Evolutionary conservation across 1,140 invertebrate species (phyloP), one percentile per base, ranked within the genome.

Genomic region (Ceratina australensis): DNA sequence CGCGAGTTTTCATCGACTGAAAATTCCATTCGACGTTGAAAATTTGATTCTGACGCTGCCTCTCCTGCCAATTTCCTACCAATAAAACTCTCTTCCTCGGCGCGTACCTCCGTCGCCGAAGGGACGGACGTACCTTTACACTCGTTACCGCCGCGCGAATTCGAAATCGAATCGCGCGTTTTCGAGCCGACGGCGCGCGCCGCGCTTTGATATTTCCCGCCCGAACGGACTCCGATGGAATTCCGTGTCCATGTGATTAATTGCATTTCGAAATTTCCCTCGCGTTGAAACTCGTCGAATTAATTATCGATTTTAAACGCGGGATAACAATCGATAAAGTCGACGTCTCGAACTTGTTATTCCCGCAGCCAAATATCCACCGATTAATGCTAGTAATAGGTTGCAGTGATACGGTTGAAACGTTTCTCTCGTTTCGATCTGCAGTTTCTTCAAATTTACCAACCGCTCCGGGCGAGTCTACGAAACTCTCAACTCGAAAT

Each of bases 101-200:
- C 42, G 7, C n/a, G 24, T 28, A 24, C 28, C 2, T 42, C 26
- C 57, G 7, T 16, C 66, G 33, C 0, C 24, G 16, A 20, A 42
- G 20, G 65, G 42, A 69, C 65, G 33, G 65, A 69, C 60, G 42
- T 56, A 69, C 5, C 73, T 76, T 68, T 33, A n/a, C 1, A 18
- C 57, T 63, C 50, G 22, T 57, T 72, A 63, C 28, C 18, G 4
- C 24, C 64, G 33, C 22, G 47, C 50, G 49, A 63, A 42, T 71
- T 18, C 15, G 28, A 42, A 60, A 61, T 76, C 54, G 65, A 69
- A 50, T 76, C 49, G n/a, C 24, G 20, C 60, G 57, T 52, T 28
- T 63, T 49, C 50, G 47, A 67, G 42, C 63, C 61, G 52, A 28
- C 56, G 24, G 10, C 47, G 49, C 12, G 8, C 16, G 20, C 65